Evolutionary conservation across 92 coral and sea anemone species (phyloP).

Genomic region (Pocillopora meandrina): DNA sequence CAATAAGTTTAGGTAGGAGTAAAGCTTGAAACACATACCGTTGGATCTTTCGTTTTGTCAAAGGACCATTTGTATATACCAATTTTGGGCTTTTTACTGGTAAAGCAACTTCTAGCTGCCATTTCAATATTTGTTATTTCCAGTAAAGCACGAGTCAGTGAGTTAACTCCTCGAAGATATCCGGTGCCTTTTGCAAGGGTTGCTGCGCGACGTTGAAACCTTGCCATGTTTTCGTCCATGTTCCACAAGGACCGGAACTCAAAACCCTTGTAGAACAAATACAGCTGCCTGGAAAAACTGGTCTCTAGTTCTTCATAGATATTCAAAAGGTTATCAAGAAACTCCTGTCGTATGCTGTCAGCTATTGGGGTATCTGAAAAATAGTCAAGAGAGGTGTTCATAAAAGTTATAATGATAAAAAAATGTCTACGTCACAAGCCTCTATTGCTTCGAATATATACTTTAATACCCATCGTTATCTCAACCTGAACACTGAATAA

Average conservation of each 20-base stretch:
- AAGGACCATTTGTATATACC: constrained; percentile 3
- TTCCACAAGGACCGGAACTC: constrained; percentile 29
- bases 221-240: neutral
- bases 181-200: neutral
- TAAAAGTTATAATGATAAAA: neutral
- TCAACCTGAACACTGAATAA: too few relatives aligned
- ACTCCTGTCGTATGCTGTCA: constrained; percentile 1
- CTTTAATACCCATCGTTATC: too few relatives aligned
- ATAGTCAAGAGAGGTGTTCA: too few relatives aligned
- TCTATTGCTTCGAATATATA: too few relatives aligned
- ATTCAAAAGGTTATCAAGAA: constrained; percentile 19
- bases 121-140: neutral
- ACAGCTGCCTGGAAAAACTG: neutral
- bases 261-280: neutral
- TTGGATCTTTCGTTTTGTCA: neutral
- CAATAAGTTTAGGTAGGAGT: neutral
- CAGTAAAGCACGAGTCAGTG: neutral
- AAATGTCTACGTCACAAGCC: too few relatives aligned
- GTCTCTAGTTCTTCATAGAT: constrained; percentile 7
- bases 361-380: constrained; percentile 9
- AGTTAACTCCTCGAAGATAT: neutral
- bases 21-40: neutral
- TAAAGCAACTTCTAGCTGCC: neutral
- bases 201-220: neutral
- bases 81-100: neutral